These are phyloP conservation scores for Actenoides hombroni DNA, from an alignment of 2,113 vertebrate species.

Conservation along the genomic window DNA sequence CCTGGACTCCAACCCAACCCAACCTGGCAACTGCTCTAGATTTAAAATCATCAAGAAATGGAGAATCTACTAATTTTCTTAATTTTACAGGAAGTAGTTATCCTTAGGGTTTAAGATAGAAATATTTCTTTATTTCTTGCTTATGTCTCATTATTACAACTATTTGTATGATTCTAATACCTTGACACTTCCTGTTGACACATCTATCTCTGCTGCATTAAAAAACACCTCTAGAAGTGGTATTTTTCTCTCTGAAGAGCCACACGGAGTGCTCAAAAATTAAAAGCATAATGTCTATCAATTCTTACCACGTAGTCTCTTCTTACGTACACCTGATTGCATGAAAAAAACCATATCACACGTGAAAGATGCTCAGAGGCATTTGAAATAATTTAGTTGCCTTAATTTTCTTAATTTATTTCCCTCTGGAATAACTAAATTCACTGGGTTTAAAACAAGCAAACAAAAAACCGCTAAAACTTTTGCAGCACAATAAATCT, in stretches of 20 bases:
- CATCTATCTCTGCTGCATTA: background rate
- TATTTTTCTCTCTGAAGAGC: background rate
- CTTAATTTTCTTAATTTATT: background rate
- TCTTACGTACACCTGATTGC: background rate
- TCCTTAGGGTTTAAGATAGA: background rate
- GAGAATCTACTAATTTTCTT: background rate
- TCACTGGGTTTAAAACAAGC: background rate
- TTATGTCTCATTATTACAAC: background rate
- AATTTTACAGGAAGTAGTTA: background rate
- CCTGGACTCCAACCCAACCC: background rate
- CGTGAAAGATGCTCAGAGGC: background rate
- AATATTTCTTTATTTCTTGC: background rate
- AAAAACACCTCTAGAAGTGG: background rate
- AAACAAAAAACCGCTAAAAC: background rate
- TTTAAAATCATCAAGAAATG: background rate
- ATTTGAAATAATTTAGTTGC: background rate
- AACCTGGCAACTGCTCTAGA: background rate
- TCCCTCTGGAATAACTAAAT: background rate
- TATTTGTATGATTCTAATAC: background rate
- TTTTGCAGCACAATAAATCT: background rate
- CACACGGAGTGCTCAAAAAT: background rate
- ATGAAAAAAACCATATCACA: background rate
- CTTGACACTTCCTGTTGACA: background rate
- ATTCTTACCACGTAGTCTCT: background rate
- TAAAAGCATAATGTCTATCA: background rate